Base-by-base conservation (phyloP, 2,113 vertebrate species). In the Rhineura floridana region DNA sequence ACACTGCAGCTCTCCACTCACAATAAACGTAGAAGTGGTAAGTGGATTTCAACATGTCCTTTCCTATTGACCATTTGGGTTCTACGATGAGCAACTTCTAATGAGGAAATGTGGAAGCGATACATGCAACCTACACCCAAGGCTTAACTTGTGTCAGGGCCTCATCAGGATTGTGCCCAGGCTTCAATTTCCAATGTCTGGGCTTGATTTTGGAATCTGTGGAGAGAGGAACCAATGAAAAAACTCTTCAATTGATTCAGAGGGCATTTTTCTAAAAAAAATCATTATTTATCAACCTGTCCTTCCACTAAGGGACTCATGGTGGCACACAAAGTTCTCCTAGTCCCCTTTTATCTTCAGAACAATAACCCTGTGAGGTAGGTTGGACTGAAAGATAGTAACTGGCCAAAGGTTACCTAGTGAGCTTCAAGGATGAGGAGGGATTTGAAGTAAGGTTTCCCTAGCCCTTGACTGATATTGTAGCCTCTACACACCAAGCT, bases 1-100 rank as follows among this genome's bases (percentile, higher is more conserved):
- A 97, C 98, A 0, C 97, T 98, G 69, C 98, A 99, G 88, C 95
- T 99, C 83, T 98, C 98, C 11, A 98, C 98, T 3, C 98, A 98
- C 90, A 98, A 97, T 92, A 97, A 98, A 90, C 96, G 98, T 3
- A 96, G 98, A 92, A 97, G 97, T 30, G 98, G 99, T 99, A 96
- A 97, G 95, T 93, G 15, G 72, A 33, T 65, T 76, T 83, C 39
- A 25, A 46, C 33, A 72, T 62, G 42, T 15, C 33, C 42, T 81
- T 88, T 48, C 39, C 69, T 88, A 63, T 28, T 50, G 77, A 30
- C 23, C 19, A 19, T 69, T 42, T 75, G 70, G 55, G 33, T 65
- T 76, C 52, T 42, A 8, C 13, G n/a, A 46, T 21, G n/a, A 65
- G 55, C 52, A 63, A 50, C 9, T 77, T 63, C 28, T 19, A 44